A percentile compares a stretch with the other conserved stretches of the same genome.
phyloP scores from a whole-genome alignment of 2,888 invertebrate species.

The Drosophila suboccidentalis region DNA sequence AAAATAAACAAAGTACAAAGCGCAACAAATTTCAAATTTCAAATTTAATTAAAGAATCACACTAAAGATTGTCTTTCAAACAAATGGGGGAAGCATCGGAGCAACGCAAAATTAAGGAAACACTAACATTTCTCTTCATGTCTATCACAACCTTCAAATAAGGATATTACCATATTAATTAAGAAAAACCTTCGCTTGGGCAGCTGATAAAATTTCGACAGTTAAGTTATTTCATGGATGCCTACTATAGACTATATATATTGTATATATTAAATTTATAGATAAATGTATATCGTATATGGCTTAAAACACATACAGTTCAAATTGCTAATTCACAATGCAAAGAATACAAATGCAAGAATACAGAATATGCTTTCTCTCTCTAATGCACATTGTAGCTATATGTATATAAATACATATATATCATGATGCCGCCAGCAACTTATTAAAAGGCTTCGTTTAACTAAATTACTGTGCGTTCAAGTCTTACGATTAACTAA shows the following conservation, averaged over 20 bases:
- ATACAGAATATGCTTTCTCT: conserved; percentile 62
- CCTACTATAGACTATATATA: conserved; percentile 64
- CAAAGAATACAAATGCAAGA: conserved; percentile 79
- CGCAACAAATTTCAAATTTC: conserved; percentile 39
- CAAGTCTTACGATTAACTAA: conserved; percentile 56
- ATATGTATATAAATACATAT: conserved; percentile 36
- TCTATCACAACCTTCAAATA: conserved; percentile 78
- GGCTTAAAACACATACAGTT: conserved; percentile 73
- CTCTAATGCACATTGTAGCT: conserved; percentile 37
- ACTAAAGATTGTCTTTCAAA: conserved; percentile 56
- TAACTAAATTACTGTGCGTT: conserved; percentile 70
- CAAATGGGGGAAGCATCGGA: conserved; percentile 24
- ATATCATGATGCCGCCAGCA: conserved; percentile 38
- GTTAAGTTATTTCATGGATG: conserved; percentile 62
- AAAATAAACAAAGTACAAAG: conserved; percentile 41
- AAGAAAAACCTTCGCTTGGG: conserved; percentile 17
- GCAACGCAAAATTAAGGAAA: conserved; percentile 71
- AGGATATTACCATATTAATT: conserved; percentile 57
- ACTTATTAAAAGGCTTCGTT: conserved; percentile 48
- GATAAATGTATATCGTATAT: conserved; percentile 43
- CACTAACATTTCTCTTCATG: conserved; percentile 57
- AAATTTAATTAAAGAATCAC: conserved; percentile 42
- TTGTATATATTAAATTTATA: conserved; percentile 36
- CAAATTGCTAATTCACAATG: conserved; percentile 65
- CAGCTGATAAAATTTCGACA: conserved; percentile 64